phyloP scores from a whole-genome alignment of 2,888 invertebrate species.

The Scotopteryx bipunctaria region DNA sequence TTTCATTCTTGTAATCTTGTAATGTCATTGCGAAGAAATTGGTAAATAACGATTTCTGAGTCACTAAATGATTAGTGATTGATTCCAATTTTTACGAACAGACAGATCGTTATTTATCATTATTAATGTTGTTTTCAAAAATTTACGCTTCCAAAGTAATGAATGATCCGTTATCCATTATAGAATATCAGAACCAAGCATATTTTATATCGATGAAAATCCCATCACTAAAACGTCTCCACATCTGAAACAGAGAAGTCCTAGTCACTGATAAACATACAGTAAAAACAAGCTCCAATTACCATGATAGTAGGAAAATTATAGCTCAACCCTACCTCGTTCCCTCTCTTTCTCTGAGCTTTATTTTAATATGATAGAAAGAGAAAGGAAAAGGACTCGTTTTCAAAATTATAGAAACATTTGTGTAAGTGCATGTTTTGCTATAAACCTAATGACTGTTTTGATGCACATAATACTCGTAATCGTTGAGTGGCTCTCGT shows the following conservation, averaged over 20 bases:
- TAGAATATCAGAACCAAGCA: neutral
- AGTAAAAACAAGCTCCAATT: conserved; percentile 57
- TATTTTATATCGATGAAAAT: conserved; percentile 1
- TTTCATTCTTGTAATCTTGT: too few species aligned
- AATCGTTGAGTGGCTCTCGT: too few species aligned
- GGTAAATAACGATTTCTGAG: too few species aligned
- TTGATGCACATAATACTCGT: neutral
- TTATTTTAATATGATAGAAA: conserved; percentile 22
- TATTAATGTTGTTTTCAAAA: too few species aligned
- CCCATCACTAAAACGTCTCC: conserved; percentile 37
- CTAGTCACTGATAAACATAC: conserved; percentile 48
- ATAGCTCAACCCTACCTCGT: conserved; percentile 50
- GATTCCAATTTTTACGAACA: too few species aligned
- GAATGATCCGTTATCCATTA: neutral
- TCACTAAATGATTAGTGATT: too few species aligned
- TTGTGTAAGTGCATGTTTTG: conserved; percentile 38
- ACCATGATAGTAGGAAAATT: conserved; percentile 59
- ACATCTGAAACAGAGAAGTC: conserved; percentile 49
- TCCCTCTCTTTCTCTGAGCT: conserved; percentile 40
- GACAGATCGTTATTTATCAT: too few species aligned
- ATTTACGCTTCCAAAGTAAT: too few species aligned
- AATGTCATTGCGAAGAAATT: too few species aligned
- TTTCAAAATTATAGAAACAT: conserved; percentile 50
- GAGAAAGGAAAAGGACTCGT: conserved; percentile 27
- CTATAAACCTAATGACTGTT: conserved; percentile 33